Evolutionary conservation across 2,888 invertebrate species (phyloP).

Genomic region (Cephonodes hylas): DNA sequence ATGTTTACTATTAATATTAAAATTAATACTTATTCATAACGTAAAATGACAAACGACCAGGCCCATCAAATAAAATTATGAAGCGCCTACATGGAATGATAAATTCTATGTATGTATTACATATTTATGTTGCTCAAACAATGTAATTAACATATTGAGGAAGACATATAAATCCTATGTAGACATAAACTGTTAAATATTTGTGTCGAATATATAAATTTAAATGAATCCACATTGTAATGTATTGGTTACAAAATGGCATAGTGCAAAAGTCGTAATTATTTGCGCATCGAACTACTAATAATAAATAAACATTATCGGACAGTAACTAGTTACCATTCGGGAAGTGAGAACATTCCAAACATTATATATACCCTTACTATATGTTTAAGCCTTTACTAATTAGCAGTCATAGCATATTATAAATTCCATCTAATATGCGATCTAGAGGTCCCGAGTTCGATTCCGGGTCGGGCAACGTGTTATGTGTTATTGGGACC

Average conservation of each 20-base stretch:
- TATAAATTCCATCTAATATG: no score
- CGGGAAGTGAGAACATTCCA: slow-evolving; percentile 42
- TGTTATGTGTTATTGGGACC: no score
- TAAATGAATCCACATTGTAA: slow-evolving; percentile 3
- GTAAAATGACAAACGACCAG: no score
- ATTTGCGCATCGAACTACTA: slow-evolving; percentile 44
- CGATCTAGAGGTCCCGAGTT: no score
- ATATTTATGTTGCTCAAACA: no score
- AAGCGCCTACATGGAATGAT: no score
- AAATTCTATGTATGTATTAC: no score
- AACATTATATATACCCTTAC: background rate
- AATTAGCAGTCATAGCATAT: background rate
- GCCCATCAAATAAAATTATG: no score
- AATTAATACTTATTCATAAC: no score
- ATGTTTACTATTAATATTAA: no score
- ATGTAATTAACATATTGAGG: no score
- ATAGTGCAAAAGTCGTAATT: slow-evolving; percentile 46
- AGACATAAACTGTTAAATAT: background rate
- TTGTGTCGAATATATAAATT: background rate
- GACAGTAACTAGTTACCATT: slow-evolving; percentile 33
- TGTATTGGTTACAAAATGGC: slow-evolving; percentile 26
- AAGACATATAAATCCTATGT: background rate
- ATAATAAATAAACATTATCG: slow-evolving; percentile 42
- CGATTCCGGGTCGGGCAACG: no score
- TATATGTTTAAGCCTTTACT: background rate